Conservation (phyloP, 2,113 vertebrate species). For the Aix galericulata region DNA sequence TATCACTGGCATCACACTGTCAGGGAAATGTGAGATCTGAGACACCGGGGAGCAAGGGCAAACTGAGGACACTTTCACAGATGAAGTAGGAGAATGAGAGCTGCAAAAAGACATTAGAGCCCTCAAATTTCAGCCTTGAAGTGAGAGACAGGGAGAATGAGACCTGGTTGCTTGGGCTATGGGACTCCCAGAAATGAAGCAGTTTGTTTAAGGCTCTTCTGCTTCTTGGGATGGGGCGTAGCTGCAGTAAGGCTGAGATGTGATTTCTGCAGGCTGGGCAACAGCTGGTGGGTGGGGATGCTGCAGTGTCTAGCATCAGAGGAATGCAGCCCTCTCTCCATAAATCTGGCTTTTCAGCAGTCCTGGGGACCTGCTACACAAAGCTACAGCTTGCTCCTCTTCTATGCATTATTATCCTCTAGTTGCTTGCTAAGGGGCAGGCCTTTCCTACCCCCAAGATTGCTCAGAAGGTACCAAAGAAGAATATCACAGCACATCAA, state of each 20-base stretch:
- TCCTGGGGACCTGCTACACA: not conserved
- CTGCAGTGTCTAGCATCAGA: not conserved
- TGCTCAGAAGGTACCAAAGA: not conserved
- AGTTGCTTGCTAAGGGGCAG: constrained; percentile 9
- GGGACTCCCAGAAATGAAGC: not conserved
- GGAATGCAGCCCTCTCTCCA: constrained; percentile 32
- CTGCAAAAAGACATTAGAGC: not conserved
- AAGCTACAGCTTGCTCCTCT: not conserved
- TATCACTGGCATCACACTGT: not conserved
- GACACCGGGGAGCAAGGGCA: not conserved
- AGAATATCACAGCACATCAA: not conserved
- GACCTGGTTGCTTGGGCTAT: not conserved
- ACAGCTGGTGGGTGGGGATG: constrained; percentile 55
- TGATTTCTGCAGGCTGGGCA: not conserved
- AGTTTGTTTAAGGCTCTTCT: not conserved
- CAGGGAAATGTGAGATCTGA: not conserved
- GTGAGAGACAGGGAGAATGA: not conserved
- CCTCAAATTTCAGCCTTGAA: not conserved
- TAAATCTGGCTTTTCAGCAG: constrained; percentile 11
- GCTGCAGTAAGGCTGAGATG: not conserved
- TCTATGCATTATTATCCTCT: not conserved
- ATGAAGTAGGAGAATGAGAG: not conserved
- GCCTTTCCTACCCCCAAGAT: not conserved
- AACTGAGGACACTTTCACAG: constrained; percentile 7
- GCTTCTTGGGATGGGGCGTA: not conserved